phyloP scores from a whole-genome alignment of 2,113 vertebrate genomes.

The Platysternon megacephalum region DNA sequence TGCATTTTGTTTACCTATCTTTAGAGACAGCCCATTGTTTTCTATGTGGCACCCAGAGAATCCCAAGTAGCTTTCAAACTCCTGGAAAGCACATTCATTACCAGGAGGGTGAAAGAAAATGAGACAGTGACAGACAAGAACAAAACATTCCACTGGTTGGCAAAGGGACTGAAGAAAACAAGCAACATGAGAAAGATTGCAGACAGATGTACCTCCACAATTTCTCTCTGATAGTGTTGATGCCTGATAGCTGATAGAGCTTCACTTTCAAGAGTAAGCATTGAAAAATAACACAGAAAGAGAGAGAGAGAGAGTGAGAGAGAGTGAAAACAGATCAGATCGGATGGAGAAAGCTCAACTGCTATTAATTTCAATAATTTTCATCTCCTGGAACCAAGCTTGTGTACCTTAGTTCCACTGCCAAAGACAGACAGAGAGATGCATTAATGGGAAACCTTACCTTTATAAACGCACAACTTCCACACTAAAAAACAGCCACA shows the following conservation, averaged over 20 bases:
- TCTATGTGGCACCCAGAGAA: neutral
- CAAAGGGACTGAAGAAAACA: neutral
- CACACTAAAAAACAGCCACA: neutral
- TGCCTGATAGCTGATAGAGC: conserved; percentile 21
- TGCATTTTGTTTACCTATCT: neutral
- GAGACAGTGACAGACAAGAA: neutral
- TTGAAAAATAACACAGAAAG: neutral
- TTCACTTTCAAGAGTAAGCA: neutral
- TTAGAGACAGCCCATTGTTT: neutral
- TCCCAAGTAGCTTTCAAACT: neutral
- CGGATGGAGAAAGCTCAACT: neutral
- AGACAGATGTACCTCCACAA: neutral
- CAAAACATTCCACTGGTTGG: neutral
- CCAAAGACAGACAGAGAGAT: neutral
- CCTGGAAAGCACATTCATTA: neutral
- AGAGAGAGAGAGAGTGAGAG: neutral
- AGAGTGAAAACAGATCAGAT: rapidly evolving
- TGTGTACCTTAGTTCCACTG: neutral
- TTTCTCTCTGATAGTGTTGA: conserved; percentile 17
- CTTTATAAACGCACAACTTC: neutral
- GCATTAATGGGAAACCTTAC: neutral
- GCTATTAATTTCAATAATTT: neutral
- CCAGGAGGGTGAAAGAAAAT: neutral
- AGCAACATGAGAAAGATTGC: neutral
- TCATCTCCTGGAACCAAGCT: neutral